Percentiles rank a stretch among this genome's conserved stretches.
These are phyloP conservation scores for Shinisaurus crocodilurus DNA, from an alignment of 2,113 vertebrate species.

Conservation along the genomic window DNA sequence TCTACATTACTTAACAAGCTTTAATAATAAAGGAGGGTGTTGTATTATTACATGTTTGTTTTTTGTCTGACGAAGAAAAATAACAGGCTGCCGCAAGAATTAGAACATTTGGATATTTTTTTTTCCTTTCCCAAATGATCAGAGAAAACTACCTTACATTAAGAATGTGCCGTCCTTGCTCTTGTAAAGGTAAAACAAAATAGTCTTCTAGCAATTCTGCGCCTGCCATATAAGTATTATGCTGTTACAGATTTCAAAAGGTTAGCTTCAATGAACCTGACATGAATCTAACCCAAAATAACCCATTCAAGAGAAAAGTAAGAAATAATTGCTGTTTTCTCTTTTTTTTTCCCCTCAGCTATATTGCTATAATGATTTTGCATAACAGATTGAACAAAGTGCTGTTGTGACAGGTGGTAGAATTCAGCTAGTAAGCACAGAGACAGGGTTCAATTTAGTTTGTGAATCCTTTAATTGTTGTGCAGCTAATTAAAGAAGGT, in stretches of 20 bases:
- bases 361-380: conserved; percentile 96
- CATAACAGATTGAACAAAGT: conserved; percentile 98
- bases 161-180: conserved; percentile 59
- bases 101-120: conserved; percentile 50
- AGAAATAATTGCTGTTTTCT: conserved; percentile 99
- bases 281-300: conserved; percentile 98
- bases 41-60: conserved; percentile 47
- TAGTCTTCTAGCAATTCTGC: conserved; percentile 67
- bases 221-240: conserved; percentile 79
- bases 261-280: conserved; percentile 89
- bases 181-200: conserved; percentile 70
- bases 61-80: conserved; percentile 49
- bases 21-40: conserved; percentile 50
- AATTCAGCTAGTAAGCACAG: conserved; percentile 97
- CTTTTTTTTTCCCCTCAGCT: conserved; percentile 84
- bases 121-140: conserved; percentile 64
- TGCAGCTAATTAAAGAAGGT: conserved; percentile 98
- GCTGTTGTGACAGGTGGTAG: conserved; percentile 99
- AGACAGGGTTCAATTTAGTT: conserved; percentile 99
- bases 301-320: conserved; percentile 96
- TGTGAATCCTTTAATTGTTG: conserved; percentile 99
- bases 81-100: conserved; percentile 52
- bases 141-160: conserved; percentile 63
- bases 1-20: conserved; percentile 29
- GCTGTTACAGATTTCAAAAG: conserved; percentile 86